phyloP scores from a whole-genome alignment of 2,797 vertebrate species.

The Champsocephalus gunnari region DNA sequence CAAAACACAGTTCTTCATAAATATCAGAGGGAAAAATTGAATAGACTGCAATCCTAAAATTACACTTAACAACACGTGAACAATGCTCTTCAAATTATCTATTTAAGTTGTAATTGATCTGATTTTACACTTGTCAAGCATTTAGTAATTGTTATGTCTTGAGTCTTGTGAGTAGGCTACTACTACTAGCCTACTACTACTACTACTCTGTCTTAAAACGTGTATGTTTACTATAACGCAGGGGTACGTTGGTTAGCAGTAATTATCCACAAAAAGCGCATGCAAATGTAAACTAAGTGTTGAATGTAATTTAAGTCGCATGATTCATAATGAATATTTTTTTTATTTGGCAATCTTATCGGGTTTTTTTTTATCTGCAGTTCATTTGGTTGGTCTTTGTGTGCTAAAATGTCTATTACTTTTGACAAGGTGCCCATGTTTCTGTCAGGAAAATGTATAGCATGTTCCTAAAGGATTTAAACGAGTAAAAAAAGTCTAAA shows the following conservation, averaged over 20 bases:
- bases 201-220: neutral
- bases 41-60: neutral
- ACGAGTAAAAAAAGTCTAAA: neutral
- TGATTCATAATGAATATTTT: neutral
- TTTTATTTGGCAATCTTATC: neutral
- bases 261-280: neutral
- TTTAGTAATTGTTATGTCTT: too few relatives aligned
- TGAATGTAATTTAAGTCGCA: neutral
- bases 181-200: too few relatives aligned
- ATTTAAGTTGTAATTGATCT: neutral
- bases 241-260: too few relatives aligned
- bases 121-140: neutral
- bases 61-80: neutral
- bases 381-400: neutral
- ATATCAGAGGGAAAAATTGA: neutral
- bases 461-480: neutral
- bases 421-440: neutral
- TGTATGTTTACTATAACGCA: neutral
- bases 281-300: neutral
- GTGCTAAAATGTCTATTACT: neutral
- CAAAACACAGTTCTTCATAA: neutral
- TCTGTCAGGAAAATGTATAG: neutral
- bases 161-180: neutral
- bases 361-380: neutral
- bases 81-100: rapidly evolving